A percentile compares a stretch with the other conserved stretches of the same genome.
Conservation (phyloP, 2,888 invertebrate species). For the Blastobasis adustella region DNA sequence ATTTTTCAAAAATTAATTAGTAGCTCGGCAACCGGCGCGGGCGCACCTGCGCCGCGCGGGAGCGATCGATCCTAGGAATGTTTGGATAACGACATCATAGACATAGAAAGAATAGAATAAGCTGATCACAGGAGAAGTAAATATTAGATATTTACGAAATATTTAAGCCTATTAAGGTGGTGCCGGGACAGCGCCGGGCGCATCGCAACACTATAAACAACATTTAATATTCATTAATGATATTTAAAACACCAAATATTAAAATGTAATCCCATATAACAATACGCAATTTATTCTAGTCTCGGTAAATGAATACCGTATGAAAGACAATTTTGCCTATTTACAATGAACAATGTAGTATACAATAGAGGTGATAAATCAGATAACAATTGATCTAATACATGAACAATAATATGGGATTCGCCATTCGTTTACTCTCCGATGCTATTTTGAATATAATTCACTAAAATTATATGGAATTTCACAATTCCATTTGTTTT, state of each 20-base stretch:
- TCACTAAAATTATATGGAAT: constrained; percentile 37
- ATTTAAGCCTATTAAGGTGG: constrained; percentile 43
- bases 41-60: too few species aligned
- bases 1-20: constrained; percentile 51
- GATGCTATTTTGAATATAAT: constrained; percentile 41
- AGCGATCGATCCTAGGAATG: constrained; percentile 40
- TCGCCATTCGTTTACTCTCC: constrained; percentile 33
- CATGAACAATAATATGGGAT: constrained; percentile 55
- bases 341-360: constrained; percentile 49
- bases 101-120: constrained; percentile 51
- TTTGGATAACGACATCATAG: constrained; percentile 56
- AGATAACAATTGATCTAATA: constrained; percentile 56
- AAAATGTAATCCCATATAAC: constrained; percentile 49
- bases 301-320: constrained; percentile 46
- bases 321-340: constrained; percentile 52
- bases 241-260: constrained; percentile 57
- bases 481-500: constrained; percentile 43
- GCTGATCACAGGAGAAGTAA: constrained; percentile 68
- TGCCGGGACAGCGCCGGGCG: constrained; percentile 40
- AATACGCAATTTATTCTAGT: constrained; percentile 42
- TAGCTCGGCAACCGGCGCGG: too few species aligned
- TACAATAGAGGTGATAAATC: constrained; percentile 36
- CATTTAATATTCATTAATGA: constrained; percentile 50
- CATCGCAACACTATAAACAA: constrained; percentile 44
- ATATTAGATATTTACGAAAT: constrained; percentile 62